Evolutionary conservation across 1,140 invertebrate species (phyloP), one percentile per base, ranked within the genome.

Genomic region (Akabosia matsudoensis): DNA sequence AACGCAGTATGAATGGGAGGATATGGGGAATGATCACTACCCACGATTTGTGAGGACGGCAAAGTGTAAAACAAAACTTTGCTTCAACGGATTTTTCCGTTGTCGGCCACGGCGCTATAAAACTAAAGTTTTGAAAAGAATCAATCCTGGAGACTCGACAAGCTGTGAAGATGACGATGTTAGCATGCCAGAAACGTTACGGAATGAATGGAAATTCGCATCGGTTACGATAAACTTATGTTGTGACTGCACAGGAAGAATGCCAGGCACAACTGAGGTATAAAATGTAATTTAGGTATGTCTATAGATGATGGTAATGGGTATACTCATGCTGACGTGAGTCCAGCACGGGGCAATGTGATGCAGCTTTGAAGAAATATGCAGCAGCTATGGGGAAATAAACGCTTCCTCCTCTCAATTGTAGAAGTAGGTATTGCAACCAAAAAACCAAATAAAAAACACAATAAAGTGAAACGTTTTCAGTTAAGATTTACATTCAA

Each of bases 1-100:
- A 71, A 77, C 72, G 33, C 2, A 74, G 74, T 77, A 74, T 28
- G 37, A 77, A 31, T 80, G 79, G 79, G 75, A 74, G 31, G 79
- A 80, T 33, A 77, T 77, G 77, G 79, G 79, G 0, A 37, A 75
- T 1, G 78, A 80, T 67, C 80, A 81, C 52, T 81, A 81, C 30
- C 80, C 80, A 0, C 52, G 80, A 28, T 81, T 81, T 71, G 79
- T 81, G 31, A 52, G 80, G 4, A 81, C 79, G 0, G 80, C 80
- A n/a, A 76, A 81, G 30, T 81, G 80, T 67, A 78, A 81, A 33
- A 34, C 73, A 0, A 72, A 73, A 31, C 30, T 76, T 45, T 81
- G 80, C 37, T 79, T 81, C 33, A 79, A 79, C 34, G 80, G 80
- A 0, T 81, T 81, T 37, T 81, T 78, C 33, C 37, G 80, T 0